A percentile compares a stretch with the other conserved stretches of the same genome.
These are phyloP conservation scores for Ptychobarbus kaznakovi DNA, from an alignment of 2,797 vertebrate genomes.

Conservation along the genomic window DNA sequence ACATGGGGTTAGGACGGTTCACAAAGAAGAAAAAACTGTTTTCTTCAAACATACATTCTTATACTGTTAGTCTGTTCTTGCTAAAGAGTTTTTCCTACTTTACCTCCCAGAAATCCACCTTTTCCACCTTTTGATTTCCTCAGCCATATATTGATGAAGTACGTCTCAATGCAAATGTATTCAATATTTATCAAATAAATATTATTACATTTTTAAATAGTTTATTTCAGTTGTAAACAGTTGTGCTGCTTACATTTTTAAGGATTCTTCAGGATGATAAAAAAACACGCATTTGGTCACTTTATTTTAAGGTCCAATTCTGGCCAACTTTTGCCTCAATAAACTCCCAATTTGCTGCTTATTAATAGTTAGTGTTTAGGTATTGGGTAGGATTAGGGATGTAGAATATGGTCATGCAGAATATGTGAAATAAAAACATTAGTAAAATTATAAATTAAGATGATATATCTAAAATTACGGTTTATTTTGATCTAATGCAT, in stretches of 20 bases:
- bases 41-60: constrained; percentile 48
- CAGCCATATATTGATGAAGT: background rate
- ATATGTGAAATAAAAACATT: too few relatives aligned
- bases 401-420: too few relatives aligned
- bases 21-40: constrained; percentile 58
- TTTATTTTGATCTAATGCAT: background rate
- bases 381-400: too few relatives aligned
- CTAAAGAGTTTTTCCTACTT: background rate
- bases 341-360: too few relatives aligned
- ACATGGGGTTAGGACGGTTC: constrained; percentile 55
- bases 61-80: constrained; percentile 50
- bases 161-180: background rate
- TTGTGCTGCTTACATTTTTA: background rate
- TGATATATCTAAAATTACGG: background rate
- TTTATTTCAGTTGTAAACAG: background rate
- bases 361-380: too few relatives aligned
- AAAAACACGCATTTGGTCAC: background rate
- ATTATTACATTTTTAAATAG: background rate
- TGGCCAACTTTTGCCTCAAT: too few relatives aligned
- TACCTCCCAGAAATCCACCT: background rate
- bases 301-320: too few relatives aligned
- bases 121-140: constrained; percentile 6
- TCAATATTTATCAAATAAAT: background rate
- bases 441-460: background rate
- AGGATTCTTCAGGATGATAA: background rate